Percentiles rank a stretch among this genome's conserved stretches.
Conservation (phyloP, 2,888 invertebrate genomes). For the Drosophila rellima region DNA sequence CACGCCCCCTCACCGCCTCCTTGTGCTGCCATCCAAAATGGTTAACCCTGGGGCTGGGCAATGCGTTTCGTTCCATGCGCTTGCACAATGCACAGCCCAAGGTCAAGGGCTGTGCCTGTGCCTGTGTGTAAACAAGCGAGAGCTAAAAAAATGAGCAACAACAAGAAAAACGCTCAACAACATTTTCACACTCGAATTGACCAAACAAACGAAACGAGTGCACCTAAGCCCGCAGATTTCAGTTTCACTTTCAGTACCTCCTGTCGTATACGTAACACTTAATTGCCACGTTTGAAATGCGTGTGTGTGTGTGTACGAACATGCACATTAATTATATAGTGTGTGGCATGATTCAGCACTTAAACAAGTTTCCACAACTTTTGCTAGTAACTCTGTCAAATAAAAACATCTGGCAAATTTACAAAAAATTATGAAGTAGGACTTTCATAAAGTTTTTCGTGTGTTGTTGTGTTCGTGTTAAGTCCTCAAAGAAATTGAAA, state of each 20-base stretch:
- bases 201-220: constrained; percentile 68
- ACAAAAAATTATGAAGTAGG: constrained; percentile 26
- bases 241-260: constrained; percentile 28
- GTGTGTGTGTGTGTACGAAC: constrained; percentile 16
- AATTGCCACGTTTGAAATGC: constrained; percentile 59
- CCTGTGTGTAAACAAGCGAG: constrained; percentile 56
- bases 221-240: constrained; percentile 21
- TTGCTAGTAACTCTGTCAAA: constrained; percentile 26
- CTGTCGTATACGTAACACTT: constrained; percentile 67
- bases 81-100: constrained; percentile 71
- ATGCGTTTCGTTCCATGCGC: constrained; percentile 65
- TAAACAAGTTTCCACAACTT: constrained; percentile 49
- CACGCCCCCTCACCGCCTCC: constrained; percentile 9
- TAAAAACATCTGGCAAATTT: constrained; percentile 47
- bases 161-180: constrained; percentile 62
- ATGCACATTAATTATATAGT: constrained; percentile 58
- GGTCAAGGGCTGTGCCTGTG: constrained; percentile 68
- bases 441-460: constrained; percentile 31
- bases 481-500: background rate
- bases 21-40: too few species aligned
- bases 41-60: constrained; percentile 48
- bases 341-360: constrained; percentile 61
- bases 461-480: background rate
- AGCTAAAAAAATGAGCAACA: constrained; percentile 36
- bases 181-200: constrained; percentile 81